phyloP scores from a whole-genome alignment of 2,113 vertebrate species.

The Oostethus manadensis region DNA sequence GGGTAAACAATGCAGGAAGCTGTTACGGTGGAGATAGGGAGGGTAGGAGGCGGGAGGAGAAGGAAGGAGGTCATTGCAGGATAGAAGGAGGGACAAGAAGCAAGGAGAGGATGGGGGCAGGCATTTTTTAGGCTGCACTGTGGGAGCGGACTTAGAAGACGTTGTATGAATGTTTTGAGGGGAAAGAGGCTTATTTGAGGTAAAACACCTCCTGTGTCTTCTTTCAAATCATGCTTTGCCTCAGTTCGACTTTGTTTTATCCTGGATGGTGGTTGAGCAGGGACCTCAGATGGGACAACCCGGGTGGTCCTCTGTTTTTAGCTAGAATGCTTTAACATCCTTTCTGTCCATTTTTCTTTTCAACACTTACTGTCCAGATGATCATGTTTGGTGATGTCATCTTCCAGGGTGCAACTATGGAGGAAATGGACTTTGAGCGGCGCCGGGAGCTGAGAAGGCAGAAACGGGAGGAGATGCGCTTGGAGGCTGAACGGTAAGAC shows the following conservation, averaged over 20 bases:
- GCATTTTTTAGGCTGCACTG: slow-evolving; percentile 52
- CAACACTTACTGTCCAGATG: slow-evolving; percentile 1
- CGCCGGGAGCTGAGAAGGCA: slow-evolving; percentile 95
- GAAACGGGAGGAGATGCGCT: slow-evolving; percentile 97
- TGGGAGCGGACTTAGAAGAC: slow-evolving; percentile 33
- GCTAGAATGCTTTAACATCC: slow-evolving; percentile 58
- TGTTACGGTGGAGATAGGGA: slow-evolving; percentile 29
- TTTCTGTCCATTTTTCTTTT: slow-evolving; percentile 17
- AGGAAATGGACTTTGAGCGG: slow-evolving; percentile 90
- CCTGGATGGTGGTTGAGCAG: slow-evolving; percentile 13
- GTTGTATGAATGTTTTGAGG: slow-evolving; percentile 56
- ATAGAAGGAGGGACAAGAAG: slow-evolving; percentile 51
- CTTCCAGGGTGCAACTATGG: slow-evolving; percentile 76
- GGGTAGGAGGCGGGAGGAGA: slow-evolving; percentile 21
- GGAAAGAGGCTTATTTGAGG: slow-evolving; percentile 41
- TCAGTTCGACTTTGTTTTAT: slow-evolving; percentile 5
- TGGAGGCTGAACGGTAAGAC: slow-evolving; percentile 89
- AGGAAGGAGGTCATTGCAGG: slow-evolving; percentile 53
- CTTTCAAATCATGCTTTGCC: not conserved
- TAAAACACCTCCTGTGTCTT: slow-evolving; percentile 26
- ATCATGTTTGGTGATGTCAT: slow-evolving; percentile 41
- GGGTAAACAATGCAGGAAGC: slow-evolving; percentile 52
- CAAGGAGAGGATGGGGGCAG: slow-evolving; percentile 48
- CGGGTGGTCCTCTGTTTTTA: too few relatives aligned
- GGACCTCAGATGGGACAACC: slow-evolving; percentile 32